phyloP scores from a whole-genome alignment of 2,888 invertebrate species.

The Leucoptera coffeella region DNA sequence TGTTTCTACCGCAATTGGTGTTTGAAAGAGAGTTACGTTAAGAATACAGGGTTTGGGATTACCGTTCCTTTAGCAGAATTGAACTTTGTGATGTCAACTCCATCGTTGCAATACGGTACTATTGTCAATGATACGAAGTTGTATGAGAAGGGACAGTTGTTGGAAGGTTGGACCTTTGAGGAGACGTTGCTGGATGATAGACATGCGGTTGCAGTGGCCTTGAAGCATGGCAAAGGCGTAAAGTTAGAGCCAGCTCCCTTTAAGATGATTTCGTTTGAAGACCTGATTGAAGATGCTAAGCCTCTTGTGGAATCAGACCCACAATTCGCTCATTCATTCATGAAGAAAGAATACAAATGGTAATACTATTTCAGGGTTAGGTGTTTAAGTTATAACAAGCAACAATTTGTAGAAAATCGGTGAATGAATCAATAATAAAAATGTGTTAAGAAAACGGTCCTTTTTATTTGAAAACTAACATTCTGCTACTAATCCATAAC shows the following conservation, averaged over 20 bases:
- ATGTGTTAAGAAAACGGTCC: too few species aligned
- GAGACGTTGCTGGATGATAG: constrained; percentile 70
- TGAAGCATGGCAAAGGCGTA: constrained; percentile 18
- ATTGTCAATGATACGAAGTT: constrained; percentile 60
- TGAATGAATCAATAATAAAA: too few species aligned
- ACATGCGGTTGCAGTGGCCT: constrained; percentile 76
- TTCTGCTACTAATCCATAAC: too few species aligned
- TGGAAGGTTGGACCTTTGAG: constrained; percentile 71
- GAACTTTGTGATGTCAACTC: constrained; percentile 64
- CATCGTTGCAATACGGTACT: constrained; percentile 26
- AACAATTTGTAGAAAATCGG: too few species aligned
- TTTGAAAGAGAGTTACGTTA: constrained; percentile 90
- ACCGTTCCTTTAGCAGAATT: constrained; percentile 69
- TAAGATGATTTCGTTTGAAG: constrained; percentile 49
- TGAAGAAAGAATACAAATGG: constrained; percentile 39
- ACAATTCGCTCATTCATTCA: constrained; percentile 49
- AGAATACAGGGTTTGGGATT: constrained; percentile 84
- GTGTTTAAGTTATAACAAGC: too few species aligned
- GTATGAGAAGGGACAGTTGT: constrained; percentile 50
- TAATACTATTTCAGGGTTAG: too few species aligned
- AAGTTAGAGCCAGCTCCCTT: constrained; percentile 23
- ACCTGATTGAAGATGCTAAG: constrained; percentile 51
- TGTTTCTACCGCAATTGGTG: constrained; percentile 90
- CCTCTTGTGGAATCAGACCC: constrained; percentile 36
- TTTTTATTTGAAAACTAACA: too few species aligned